Evolutionary conservation across 2,113 vertebrate species (phyloP), one percentile per base, ranked within the genome.

Genomic region (Electrona antarctica): DNA sequence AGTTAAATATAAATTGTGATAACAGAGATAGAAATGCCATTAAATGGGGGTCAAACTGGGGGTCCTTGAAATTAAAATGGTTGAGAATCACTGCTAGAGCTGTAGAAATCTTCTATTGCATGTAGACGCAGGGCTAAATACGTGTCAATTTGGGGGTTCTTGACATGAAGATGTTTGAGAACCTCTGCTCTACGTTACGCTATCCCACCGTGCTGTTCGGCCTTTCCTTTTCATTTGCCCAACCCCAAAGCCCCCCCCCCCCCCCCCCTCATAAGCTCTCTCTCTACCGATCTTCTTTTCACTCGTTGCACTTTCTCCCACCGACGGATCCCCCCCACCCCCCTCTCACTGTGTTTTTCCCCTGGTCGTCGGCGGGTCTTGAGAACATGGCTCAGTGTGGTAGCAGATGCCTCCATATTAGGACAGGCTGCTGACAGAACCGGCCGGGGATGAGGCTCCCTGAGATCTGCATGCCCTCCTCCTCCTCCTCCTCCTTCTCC

Each of bases 381-480:
- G 87, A 89, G 87, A 87, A 87, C 80, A 56, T 15, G 56, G 72
- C 74, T 78, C 78, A 49, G 50, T 70, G 85, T 78, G 85, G 69
- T 74, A 80, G 80, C 87, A 85, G 78, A 88, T 85, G 88, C 75
- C 88, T 90, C 91, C 90, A 90, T 92, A 92, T 92, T 91, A 89
- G 91, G 90, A 89, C 88, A 91, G 71, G 47, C 78, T 71, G 89
- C 90, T 84, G 81, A 41, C 33, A 41, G 83, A 86, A 81, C 74
- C 3, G 29, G 2, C 29, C 45, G 75, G 74, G 81, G 88, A 90
- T 71, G 88, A 84, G 79, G 33, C 84, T 85, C 77, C 78, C 79
- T 73, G 70, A 85, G 74, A 83, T 82, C 59, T 76, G 81, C 74
- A 48, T 49, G 8, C 49, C 21, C 49, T 28, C 15, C 14, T 21